phyloP scores from a whole-genome alignment of 2,113 vertebrate genomes.

The Tamias sibiricus region DNA sequence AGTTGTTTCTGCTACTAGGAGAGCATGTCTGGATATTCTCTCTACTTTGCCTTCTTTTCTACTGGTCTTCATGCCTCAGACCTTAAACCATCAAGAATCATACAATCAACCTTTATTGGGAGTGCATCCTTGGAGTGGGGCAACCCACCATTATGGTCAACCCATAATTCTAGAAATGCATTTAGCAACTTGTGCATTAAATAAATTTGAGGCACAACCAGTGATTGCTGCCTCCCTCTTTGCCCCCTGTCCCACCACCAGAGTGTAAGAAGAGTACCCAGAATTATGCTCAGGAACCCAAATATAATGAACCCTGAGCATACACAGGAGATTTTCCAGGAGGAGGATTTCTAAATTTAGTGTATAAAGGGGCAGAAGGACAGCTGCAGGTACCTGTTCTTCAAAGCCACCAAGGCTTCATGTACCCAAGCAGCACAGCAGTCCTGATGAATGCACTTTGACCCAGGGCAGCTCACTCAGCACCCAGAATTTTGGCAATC shows the following conservation, averaged over 20 bases:
- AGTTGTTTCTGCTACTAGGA: not conserved
- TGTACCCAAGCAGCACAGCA: not conserved
- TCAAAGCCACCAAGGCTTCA: not conserved
- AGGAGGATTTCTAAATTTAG: not conserved
- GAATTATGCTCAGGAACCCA: not conserved
- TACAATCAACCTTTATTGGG: not conserved
- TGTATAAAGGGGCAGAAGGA: not conserved
- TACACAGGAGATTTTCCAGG: not conserved
- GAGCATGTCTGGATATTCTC: not conserved
- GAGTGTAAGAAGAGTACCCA: not conserved
- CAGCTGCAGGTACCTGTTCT: not conserved
- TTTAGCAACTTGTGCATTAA: not conserved
- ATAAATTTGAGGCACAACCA: not conserved
- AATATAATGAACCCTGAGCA: not conserved
- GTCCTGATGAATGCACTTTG: not conserved
- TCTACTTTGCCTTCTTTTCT: not conserved
- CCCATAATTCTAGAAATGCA: not conserved
- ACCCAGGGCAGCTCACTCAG: not conserved
- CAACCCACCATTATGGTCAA: not conserved
- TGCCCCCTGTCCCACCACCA: too few relatives aligned
- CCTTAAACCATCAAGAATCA: not conserved
- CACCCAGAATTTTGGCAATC: not conserved
- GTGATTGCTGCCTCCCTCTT: not conserved
- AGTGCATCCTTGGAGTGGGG: not conserved
- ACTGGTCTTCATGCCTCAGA: not conserved